Base-by-base conservation (phyloP, 2,888 invertebrate species). In the Plebejus melissa region DNA sequence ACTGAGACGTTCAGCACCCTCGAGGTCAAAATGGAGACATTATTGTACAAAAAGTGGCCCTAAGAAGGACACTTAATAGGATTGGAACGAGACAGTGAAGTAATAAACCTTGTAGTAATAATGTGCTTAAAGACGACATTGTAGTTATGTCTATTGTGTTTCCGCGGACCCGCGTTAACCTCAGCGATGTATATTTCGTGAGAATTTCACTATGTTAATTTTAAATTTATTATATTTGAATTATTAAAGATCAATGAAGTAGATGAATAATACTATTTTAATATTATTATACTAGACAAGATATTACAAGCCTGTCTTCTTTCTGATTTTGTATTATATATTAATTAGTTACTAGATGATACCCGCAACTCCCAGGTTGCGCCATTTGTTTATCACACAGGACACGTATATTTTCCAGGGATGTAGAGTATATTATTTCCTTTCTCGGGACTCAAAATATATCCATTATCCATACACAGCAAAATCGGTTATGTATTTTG, bases 31-130 rank as follows among this genome's bases (percentile, higher is more conserved):
- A 91, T 91, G 86, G 88, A 90, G 88, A 88, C 91, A 88, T 90
- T 88, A 88, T 88, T 90, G 87, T 88, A 87, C 41, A 84, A 88
- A 90, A 91, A 91, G 91, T 88, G 87, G 89, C 88, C 85, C 87
- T 89, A 88, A 89, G 87, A 87, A 88, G 88, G 86, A 87, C 88
- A 86, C 88, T 88, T 91, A 93, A 93, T 90, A 90, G 90, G 91
- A 93, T 93, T 91, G 90, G 89, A 91, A 88, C 88, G 90, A 88
- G 90, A 90, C 88, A 88, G 90, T 87, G 84, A 84, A 92, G 92
- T 92, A 91, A 91, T 91, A 92, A 92, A 91, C 88, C 90, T 90
- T 91, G 91, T 93, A 90, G 90, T 80, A 5, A 83, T 92, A 93
- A 92, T 91, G 90, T 91, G 90, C 91, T 91, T 93, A 91, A 89